Conservation (phyloP, 2,797 vertebrate species). For the Pseudochaenichthys georgianus region DNA sequence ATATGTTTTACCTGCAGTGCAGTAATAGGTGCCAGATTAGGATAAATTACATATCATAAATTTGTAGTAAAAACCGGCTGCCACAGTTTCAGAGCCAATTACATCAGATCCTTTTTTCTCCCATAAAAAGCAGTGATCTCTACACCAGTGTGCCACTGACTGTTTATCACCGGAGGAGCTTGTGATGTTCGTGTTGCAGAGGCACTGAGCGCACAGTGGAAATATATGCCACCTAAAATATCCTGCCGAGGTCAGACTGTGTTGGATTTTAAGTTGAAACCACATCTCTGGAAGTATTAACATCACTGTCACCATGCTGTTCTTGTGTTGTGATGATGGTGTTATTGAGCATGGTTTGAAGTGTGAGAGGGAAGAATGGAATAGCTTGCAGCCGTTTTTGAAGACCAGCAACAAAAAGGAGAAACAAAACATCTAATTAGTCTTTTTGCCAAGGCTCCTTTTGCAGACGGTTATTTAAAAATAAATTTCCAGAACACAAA, state of each 20-base stretch:
- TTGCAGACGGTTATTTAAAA: not conserved
- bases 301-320: conserved; percentile 54
- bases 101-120: conserved; percentile 36
- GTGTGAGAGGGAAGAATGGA: not conserved
- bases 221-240: conserved; percentile 71
- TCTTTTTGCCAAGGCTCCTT: not conserved
- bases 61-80: conserved; percentile 8
- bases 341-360: not conserved
- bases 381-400: not conserved
- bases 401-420: not conserved
- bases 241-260: conserved; percentile 55
- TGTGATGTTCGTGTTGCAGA: conserved; percentile 49
- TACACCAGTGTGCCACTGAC: conserved; percentile 17
- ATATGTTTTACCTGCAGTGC: conserved; percentile 19
- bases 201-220: conserved; percentile 51
- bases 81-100: conserved; percentile 28
- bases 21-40: conserved; percentile 44
- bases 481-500: no score
- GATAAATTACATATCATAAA: conserved; percentile 37
- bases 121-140: conserved; percentile 35
- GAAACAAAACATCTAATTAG: not conserved
- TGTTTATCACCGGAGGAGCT: conserved; percentile 39
- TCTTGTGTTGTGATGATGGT: not conserved
- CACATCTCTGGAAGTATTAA: conserved; percentile 52
- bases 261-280: conserved; percentile 53